Conservation (phyloP, 2,113 vertebrate species). For the Mesoclemmys tuberculata region DNA sequence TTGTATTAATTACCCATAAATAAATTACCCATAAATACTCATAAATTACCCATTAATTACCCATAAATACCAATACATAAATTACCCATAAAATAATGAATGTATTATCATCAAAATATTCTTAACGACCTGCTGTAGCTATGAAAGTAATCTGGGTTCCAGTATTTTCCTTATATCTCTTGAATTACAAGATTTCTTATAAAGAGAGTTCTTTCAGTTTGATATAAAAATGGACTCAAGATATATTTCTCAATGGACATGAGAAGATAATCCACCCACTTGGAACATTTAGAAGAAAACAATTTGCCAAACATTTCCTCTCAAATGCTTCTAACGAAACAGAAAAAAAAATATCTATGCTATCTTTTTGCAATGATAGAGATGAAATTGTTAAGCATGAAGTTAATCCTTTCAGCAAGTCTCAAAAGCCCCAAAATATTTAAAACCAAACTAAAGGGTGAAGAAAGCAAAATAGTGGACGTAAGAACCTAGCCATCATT, state of each 20-base stretch:
- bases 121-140: neutral
- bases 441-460: neutral
- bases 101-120: neutral
- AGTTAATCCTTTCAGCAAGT: neutral
- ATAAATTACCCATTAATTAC: too few relatives aligned
- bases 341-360: neutral
- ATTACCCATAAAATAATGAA: neutral
- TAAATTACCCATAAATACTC: too few relatives aligned
- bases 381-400: neutral
- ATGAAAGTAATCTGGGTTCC: slow-evolving; percentile 13
- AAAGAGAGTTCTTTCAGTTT: slow-evolving; percentile 21
- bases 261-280: slow-evolving; percentile 8
- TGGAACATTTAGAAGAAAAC: slow-evolving; percentile 13
- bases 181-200: slow-evolving; percentile 41
- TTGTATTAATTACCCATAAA: neutral
- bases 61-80: neutral
- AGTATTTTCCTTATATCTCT: slow-evolving; percentile 17
- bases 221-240: slow-evolving; percentile 22
- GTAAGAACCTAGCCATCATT: neutral
- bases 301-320: slow-evolving; percentile 32
- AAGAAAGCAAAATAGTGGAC: neutral
- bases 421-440: neutral
- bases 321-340: slow-evolving; percentile 16
- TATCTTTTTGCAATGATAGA: neutral
- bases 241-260: slow-evolving; percentile 45